These are phyloP conservation scores for Carposina sasakii DNA, from an alignment of 1,140 invertebrate genomes.

Conservation along the genomic window DNA sequence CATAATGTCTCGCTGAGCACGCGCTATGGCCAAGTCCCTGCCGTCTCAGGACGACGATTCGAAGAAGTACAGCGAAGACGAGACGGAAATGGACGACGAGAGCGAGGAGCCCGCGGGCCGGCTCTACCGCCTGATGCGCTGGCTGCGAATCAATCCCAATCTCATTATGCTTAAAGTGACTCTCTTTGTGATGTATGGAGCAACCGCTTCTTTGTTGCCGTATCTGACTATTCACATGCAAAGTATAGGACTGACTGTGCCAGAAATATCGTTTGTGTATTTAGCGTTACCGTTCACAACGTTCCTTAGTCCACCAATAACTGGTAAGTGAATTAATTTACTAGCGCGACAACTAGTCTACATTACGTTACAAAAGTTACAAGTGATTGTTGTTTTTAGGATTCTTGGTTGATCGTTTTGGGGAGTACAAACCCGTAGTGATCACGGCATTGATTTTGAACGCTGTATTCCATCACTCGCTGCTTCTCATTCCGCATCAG, in stretches of 20 bases:
- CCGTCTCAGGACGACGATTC: slow-evolving; percentile 45
- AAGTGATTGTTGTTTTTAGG: slow-evolving; percentile 66
- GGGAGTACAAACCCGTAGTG: slow-evolving; percentile 85
- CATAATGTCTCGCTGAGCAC: slow-evolving; percentile 44
- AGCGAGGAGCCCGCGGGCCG: slow-evolving; percentile 42
- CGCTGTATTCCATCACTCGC: slow-evolving; percentile 80
- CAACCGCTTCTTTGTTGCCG: slow-evolving; percentile 84
- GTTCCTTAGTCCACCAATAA: slow-evolving; percentile 84
- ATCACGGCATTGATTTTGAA: slow-evolving; percentile 82
- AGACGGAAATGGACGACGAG: slow-evolving; percentile 49
- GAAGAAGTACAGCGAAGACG: slow-evolving; percentile 61
- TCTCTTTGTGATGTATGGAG: slow-evolving; percentile 86
- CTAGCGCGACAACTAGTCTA: background rate
- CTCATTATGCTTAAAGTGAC: slow-evolving; percentile 85
- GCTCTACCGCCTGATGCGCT: slow-evolving; percentile 40
- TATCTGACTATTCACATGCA: slow-evolving; percentile 92
- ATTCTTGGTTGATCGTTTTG: slow-evolving; percentile 86
- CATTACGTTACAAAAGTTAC: background rate
- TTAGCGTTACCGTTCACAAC: slow-evolving; percentile 86
- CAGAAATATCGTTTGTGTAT: slow-evolving; percentile 89
- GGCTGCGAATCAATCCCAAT: slow-evolving; percentile 78
- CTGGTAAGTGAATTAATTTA: slow-evolving; percentile 76
- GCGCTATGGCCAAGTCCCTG: slow-evolving; percentile 45
- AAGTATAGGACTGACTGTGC: slow-evolving; percentile 86
- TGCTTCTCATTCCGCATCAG: slow-evolving; percentile 82